Percentiles rank a stretch among this genome's conserved stretches.
These are phyloP conservation scores for Labeo rohita DNA, from an alignment of 2,113 vertebrate genomes.

Conservation along the genomic window DNA sequence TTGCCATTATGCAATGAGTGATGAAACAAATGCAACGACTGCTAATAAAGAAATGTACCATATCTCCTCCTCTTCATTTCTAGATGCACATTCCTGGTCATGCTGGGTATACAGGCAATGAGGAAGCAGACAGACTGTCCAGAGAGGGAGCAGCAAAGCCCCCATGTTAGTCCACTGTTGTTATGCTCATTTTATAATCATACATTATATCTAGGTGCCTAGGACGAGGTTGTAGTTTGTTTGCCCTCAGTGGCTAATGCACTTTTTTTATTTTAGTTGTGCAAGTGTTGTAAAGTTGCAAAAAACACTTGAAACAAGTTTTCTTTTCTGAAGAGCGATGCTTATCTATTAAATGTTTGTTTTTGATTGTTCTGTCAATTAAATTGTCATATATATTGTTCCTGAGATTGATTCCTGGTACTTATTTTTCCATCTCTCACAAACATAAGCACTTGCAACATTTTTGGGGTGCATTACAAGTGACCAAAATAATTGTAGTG, in stretches of 20 bases:
- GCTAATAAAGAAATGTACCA: not conserved
- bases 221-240: not conserved
- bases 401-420: not conserved
- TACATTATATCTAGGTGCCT: not conserved
- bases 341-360: not conserved
- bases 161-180: not conserved
- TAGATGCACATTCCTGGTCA: conserved; percentile 94
- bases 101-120: conserved; percentile 89
- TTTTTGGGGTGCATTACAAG: conserved; percentile 12
- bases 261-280: not conserved
- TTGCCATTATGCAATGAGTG: not conserved
- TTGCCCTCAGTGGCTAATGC: not conserved
- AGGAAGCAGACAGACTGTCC: conserved; percentile 91
- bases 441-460: not conserved
- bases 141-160: conserved; percentile 83
- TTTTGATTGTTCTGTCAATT: conserved; percentile 31
- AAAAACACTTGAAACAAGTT: not conserved
- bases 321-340: not conserved
- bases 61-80: conserved; percentile 19
- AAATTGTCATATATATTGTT: conserved; percentile 19
- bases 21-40: not conserved
- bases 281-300: not conserved
- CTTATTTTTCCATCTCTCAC: conserved; percentile 20
- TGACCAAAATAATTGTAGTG: not conserved
- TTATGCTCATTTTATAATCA: not conserved